A percentile compares a stretch with the other conserved stretches of the same genome.
These are phyloP conservation scores for Heliconius aoede DNA, from an alignment of 2,888 invertebrate species.

Conservation along the genomic window DNA sequence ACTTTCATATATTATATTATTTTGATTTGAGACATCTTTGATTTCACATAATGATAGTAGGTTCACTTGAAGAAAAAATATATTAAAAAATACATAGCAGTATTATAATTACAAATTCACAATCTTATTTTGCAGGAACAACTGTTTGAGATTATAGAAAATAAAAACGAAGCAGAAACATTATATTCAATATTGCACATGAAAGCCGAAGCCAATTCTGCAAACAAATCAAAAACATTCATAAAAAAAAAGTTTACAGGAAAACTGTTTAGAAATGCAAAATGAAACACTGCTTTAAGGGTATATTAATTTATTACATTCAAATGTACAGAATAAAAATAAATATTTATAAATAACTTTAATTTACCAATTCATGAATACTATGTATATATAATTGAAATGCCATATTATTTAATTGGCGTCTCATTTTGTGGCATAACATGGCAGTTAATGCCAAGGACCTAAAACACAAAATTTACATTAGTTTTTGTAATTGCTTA, in stretches of 20 bases:
- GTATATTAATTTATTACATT: constrained; percentile 41
- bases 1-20: no score
- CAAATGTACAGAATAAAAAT: constrained; percentile 34
- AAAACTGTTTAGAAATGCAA: constrained; percentile 64
- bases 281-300: constrained; percentile 49
- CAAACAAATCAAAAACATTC: constrained; percentile 63
- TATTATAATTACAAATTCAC: not conserved
- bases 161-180: constrained; percentile 86
- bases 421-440: constrained; percentile 12
- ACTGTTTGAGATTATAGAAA: constrained; percentile 88
- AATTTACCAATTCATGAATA: constrained; percentile 12
- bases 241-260: constrained; percentile 68
- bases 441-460: constrained; percentile 49
- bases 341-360: constrained; percentile 13
- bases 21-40: no score
- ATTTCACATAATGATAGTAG: no score
- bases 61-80: no score
- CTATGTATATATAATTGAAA: constrained; percentile 12
- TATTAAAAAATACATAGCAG: no score
- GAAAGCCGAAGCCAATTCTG: constrained; percentile 83
- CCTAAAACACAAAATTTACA: constrained; percentile 49
- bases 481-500: constrained; percentile 32
- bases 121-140: constrained; percentile 84
- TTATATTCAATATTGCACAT: constrained; percentile 89
- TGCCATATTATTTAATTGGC: not conserved